A percentile compares a stretch with the other conserved stretches of the same genome.
Conservation (phyloP, 2,888 invertebrate genomes). For the Pollenia griseotomentosa region DNA sequence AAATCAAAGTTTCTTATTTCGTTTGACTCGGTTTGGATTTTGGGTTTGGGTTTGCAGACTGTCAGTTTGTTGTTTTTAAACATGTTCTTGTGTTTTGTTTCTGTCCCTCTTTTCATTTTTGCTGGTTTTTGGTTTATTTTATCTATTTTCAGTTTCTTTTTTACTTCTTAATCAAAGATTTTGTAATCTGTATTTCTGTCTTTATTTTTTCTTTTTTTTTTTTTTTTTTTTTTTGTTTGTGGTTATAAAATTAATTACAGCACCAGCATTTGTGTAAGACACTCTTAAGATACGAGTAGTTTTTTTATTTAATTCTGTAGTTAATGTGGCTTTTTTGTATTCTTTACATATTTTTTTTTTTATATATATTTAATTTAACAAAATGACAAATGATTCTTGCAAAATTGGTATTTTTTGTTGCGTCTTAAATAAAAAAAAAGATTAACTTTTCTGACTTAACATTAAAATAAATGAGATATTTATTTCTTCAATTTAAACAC, state of each 20-base stretch:
- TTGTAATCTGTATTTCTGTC: conserved; percentile 37
- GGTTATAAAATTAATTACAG: conserved; percentile 68
- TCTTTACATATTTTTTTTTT: not conserved
- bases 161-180: conserved; percentile 54
- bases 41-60: conserved; percentile 37
- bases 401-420: conserved; percentile 29
- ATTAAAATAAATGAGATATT: conserved; percentile 33
- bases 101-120: not conserved
- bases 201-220: too few relatives aligned
- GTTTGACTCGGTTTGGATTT: conserved; percentile 20
- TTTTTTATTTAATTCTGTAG: not conserved
- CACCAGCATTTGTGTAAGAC: conserved; percentile 45
- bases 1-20: conserved; percentile 43
- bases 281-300: conserved; percentile 24
- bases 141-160: conserved; percentile 13
- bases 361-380: conserved; percentile 14
- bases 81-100: conserved; percentile 51
- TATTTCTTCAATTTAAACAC: not conserved
- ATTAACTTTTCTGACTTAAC: conserved; percentile 18
- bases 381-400: conserved; percentile 60
- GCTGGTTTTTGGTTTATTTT: not conserved
- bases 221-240: conserved; percentile 23
- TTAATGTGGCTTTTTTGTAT: not conserved
- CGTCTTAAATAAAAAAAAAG: conserved; percentile 32
- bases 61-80: conserved; percentile 42